Percentiles rank a stretch among this genome's conserved stretches.
These are phyloP conservation scores for Piprites chloris DNA, from an alignment of 2,113 vertebrate species.

Conservation along the genomic window DNA sequence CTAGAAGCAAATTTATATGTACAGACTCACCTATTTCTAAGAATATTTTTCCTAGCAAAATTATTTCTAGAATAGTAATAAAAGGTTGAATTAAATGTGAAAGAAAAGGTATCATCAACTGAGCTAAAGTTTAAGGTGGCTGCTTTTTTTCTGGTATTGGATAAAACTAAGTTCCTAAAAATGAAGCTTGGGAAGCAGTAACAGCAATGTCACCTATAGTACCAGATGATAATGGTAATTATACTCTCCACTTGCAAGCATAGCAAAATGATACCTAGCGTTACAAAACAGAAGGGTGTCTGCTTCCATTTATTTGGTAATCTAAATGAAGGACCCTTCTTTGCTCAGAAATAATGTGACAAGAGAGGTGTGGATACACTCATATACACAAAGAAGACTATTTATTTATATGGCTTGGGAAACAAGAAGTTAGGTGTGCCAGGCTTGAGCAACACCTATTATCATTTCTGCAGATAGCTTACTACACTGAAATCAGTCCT, in stretches of 20 bases:
- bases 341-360: background rate
- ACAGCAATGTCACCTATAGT: background rate
- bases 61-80: background rate
- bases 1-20: background rate
- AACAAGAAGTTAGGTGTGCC: conserved; percentile 53
- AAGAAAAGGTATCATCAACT: background rate
- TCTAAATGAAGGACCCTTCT: conserved; percentile 8
- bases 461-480: conserved; percentile 18
- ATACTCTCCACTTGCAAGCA: background rate
- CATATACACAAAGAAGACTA: background rate
- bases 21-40: background rate
- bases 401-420: conserved; percentile 35
- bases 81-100: background rate
- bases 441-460: conserved; percentile 43
- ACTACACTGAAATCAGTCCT: conserved; percentile 28
- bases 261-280: background rate
- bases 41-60: background rate
- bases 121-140: background rate
- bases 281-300: background rate
- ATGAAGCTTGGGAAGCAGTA: background rate
- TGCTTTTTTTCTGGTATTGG: background rate
- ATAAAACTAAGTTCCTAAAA: conserved; percentile 10
- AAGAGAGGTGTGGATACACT: background rate
- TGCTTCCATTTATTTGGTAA: background rate
- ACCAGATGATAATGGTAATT: background rate